Evolutionary conservation across 2,888 invertebrate genomes (phyloP).

Genomic region (Frankliniella intonsa): DNA sequence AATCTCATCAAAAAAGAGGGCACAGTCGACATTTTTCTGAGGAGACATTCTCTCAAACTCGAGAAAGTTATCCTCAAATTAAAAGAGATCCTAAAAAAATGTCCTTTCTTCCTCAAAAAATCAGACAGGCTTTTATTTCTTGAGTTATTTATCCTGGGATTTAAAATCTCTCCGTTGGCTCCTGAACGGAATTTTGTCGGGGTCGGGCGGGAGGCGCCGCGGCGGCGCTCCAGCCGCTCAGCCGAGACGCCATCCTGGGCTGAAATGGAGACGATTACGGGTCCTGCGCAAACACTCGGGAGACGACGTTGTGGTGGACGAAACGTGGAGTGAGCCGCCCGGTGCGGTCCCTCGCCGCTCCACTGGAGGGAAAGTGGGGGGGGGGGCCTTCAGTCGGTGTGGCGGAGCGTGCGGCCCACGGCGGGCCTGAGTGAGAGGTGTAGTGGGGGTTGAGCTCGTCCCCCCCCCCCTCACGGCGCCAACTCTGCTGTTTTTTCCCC

Average conservation of each 20-base stretch:
- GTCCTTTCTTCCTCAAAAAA: no score
- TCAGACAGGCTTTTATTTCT: no score
- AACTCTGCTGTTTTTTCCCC: background rate
- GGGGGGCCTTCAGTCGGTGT: background rate
- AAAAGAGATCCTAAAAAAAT: no score
- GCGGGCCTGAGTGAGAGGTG: no score
- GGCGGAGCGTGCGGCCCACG: background rate
- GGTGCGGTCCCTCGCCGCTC: background rate
- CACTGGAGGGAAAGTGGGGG: background rate
- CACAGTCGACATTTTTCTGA: no score
- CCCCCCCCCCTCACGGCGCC: background rate
- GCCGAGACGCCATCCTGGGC: background rate
- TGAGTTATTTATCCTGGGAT: no score
- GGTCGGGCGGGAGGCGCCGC: no score
- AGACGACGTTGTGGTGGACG: background rate
- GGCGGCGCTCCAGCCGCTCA: background rate
- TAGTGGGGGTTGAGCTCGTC: background rate
- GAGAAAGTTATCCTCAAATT: no score
- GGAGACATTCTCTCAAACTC: no score
- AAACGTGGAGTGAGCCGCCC: background rate
- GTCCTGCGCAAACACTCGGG: background rate
- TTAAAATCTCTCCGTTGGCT: no score
- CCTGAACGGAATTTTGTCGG: no score
- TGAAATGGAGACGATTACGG: conserved; percentile 21
- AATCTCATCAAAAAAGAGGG: no score